Base-by-base conservation (phyloP, 2,113 vertebrate genomes). In the Cyrtonyx montezumae region DNA sequence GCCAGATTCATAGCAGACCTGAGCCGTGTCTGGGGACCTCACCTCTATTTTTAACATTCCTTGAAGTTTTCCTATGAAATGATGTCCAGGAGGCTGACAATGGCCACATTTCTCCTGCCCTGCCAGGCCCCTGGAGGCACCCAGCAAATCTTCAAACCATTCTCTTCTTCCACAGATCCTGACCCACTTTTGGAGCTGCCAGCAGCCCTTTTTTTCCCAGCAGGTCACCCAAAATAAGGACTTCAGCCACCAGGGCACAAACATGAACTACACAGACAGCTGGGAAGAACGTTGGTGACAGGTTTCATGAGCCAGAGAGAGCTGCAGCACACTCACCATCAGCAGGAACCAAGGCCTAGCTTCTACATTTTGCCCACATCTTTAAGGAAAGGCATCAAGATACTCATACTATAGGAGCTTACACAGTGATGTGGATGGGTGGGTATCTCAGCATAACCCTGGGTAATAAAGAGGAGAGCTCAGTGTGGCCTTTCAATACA, bases 11-110 rank as follows among this genome's bases (percentile, higher is more conserved):
- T 40, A 68, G 76, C 3, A 0, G 65, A 87, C 10, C 63, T 82
- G 78, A 91, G 81, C 1, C 66, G 63, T 59, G 22, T 66, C 81
- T 91, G 55, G 81, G 78, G 91, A 92, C 80, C 73, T 94, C 79
- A 88, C 65, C 90, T 92, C 73, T 83, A 16, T 90, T 94, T 91
- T 37, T 65, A 90, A 66, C 0, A 0, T 71, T 91, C 67, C 82
- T 79, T 88, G 30, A 78, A 78, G 84, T 83, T 83, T 75, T 94
- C 34, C 68, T 21, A 7, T 53, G 15, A 92, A 94, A 67, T 51
- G 43, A 80, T 17, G 42, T 25, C 71, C 74, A 30, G 56, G 61
- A 91, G 48, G 40, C 43, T 87, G 75, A 55, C 0, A 0, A 79
- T 74, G 4, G 15, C 69, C 8, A 0, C 8, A 16, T 48, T 81